Base-by-base conservation (phyloP, 1,140 invertebrate genomes). In the Halictus rubicundus region DNA sequence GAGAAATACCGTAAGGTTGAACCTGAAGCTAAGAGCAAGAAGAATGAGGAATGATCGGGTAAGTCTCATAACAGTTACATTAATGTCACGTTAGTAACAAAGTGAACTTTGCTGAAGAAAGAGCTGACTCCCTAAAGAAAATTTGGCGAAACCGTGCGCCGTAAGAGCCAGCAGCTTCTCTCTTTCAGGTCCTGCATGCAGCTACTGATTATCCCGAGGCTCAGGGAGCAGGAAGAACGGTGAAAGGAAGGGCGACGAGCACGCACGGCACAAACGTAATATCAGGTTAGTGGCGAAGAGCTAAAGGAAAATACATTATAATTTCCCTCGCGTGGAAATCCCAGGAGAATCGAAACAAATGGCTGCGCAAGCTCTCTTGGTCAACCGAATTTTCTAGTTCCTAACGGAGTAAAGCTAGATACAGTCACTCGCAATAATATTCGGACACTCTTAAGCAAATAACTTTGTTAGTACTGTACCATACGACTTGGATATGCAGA, bases 371-470 rank as follows among this genome's bases (percentile, higher is more conserved):
- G 46, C 23, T 8, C 25, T 6, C 6, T 16, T 10, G 23, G 37
- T n/a, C 27, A 78, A 78, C 46, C 68, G 37, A 72, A 78, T n/a
- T 78, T 78, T 72, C 69, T 14, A 27, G 16, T 61, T n/a, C 8
- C 21, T 52, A 2, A 77, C 70, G 54, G 32, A n/a, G 57, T 23
- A 2, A 37, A 77, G 49, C 10, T 21, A 7, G 49, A 42, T 42
- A 39, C 37, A 42, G 39, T 9, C 39, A 42, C 2, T 9, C 7
- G 39, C 39, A 42, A 39, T n/a, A n/a, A n/a, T n/a, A n/a, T n/a
- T n/a, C n/a, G n/a, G n/a, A n/a, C n/a, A n/a, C n/a, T n/a, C n/a
- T n/a, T n/a, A n/a, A n/a, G n/a, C n/a, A n/a, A n/a, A n/a, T n/a
- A n/a, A n/a, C n/a, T n/a, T n/a, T n/a, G n/a, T n/a, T n/a, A n/a